Evolutionary conservation across 1,140 invertebrate genomes (phyloP).

Genomic region (Lysiphlebus fabarum): DNA sequence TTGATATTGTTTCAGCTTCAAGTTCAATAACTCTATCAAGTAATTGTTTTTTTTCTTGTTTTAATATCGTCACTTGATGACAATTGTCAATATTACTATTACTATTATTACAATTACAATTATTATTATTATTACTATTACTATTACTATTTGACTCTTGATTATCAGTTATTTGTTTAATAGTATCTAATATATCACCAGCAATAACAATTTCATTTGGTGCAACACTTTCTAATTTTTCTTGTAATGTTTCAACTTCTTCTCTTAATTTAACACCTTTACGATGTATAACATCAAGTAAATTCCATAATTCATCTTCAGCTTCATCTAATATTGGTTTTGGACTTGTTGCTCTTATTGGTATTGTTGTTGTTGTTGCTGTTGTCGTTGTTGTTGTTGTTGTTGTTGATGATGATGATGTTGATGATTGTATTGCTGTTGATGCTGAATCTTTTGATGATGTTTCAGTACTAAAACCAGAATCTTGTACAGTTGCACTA

Average conservation of each 20-base stretch:
- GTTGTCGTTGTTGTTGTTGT: conserved; percentile 59
- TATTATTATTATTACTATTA: conserved; percentile 17
- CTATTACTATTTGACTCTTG: conserved; percentile 31
- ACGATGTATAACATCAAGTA: conserved; percentile 79
- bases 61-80: conserved; percentile 51
- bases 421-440: conserved; percentile 47
- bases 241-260: conserved; percentile 65
- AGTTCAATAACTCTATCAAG: conserved; percentile 68
- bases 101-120: too few species aligned
- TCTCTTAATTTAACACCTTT: conserved; percentile 73
- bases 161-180: conserved; percentile 47
- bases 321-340: conserved; percentile 54
- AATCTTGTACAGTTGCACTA: conserved; percentile 72
- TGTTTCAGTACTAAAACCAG: conserved; percentile 80
- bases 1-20: conserved; percentile 68
- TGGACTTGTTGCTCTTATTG: conserved; percentile 52
- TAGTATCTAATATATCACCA: conserved; percentile 50
- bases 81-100: conserved; percentile 13
- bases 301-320: conserved; percentile 80
- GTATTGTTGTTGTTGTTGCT: conserved; percentile 53
- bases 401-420: conserved; percentile 68
- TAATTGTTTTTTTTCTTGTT: conserved; percentile 68
- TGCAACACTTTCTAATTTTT: conserved; percentile 46
- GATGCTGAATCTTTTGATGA: conserved; percentile 71
- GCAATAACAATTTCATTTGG: conserved; percentile 47